Conservation (phyloP, 2,797 vertebrate genomes). For the Acipenser ruthenus region DNA sequence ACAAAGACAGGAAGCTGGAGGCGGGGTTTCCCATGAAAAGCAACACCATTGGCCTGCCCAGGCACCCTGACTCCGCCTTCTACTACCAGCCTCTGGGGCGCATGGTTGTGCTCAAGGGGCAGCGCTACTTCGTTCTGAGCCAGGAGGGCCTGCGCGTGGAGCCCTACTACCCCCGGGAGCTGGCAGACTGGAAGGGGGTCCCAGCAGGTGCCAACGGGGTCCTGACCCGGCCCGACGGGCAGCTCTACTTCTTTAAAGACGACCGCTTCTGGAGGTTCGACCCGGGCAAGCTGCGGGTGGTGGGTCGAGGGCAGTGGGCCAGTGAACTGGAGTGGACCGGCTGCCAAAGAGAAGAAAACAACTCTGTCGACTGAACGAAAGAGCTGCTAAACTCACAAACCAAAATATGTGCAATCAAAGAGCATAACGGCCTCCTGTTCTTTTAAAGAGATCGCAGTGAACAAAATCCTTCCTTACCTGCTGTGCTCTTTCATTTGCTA, state of each 20-base stretch:
- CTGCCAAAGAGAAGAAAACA: slow-evolving; percentile 46
- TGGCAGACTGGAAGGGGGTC: slow-evolving; percentile 79
- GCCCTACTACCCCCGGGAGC: slow-evolving; percentile 78
- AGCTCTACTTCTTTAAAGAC: slow-evolving; percentile 77
- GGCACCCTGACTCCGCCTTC: slow-evolving; percentile 76
- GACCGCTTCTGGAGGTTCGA: slow-evolving; percentile 81
- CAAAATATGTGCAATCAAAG: no score
- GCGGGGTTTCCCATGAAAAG: slow-evolving; percentile 62
- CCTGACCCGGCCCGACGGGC: slow-evolving; percentile 55
- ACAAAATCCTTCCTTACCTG: no score
- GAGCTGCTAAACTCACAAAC: no score
- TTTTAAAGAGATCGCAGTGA: no score
- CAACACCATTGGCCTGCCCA: slow-evolving; percentile 62
- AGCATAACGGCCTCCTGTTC: no score
- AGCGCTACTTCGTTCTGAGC: slow-evolving; percentile 76
- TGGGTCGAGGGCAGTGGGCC: slow-evolving; percentile 71
- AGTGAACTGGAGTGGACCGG: slow-evolving; percentile 79
- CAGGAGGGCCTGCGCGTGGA: slow-evolving; percentile 59
- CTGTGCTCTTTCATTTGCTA: no score
- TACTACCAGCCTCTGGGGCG: slow-evolving; percentile 72
- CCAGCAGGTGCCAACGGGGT: slow-evolving; percentile 68
- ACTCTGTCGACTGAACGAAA: no score
- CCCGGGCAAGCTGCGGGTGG: slow-evolving; percentile 62
- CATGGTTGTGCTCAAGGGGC: slow-evolving; percentile 79
- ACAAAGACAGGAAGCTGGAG: slow-evolving; percentile 49